phyloP scores from a whole-genome alignment of 2,888 invertebrate genomes.

The Criorhina ranunculi region DNA sequence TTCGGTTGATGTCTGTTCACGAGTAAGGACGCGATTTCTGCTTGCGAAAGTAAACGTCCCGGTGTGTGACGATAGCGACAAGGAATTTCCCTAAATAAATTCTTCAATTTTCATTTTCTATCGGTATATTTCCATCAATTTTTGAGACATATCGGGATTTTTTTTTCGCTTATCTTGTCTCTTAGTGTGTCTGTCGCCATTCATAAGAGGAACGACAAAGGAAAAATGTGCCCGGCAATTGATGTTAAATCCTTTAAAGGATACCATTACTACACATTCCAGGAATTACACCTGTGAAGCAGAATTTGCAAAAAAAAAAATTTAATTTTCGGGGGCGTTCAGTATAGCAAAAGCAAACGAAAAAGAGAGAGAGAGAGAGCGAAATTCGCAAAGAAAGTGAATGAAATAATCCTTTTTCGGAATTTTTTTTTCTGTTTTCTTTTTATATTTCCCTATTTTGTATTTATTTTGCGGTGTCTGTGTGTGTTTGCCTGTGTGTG shows the following conservation, averaged over 20 bases:
- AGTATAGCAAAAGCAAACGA: conserved; percentile 19
- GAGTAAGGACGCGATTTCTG: conserved; percentile 68
- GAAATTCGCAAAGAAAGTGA: conserved; percentile 48
- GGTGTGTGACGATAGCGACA: conserved; percentile 51
- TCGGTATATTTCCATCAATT: conserved; percentile 21
- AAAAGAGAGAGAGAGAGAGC: conserved; percentile 7
- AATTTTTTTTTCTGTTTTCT: conserved; percentile 18
- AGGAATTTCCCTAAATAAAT: background rate
- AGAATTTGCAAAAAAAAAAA: conserved; percentile 32
- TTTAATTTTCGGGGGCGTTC: conserved; percentile 31
- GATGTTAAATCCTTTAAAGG: conserved; percentile 55
- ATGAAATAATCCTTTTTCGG: conserved; percentile 67
- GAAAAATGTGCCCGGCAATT: conserved; percentile 56
- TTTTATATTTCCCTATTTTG: conserved; percentile 28
- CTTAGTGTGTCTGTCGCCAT: background rate
- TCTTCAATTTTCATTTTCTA: conserved; percentile 26
- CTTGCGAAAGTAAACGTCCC: conserved; percentile 45
- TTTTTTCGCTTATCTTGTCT: background rate
- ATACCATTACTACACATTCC: conserved; percentile 58
- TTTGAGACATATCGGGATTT: conserved; percentile 32
- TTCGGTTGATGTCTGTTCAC: conserved; percentile 72
- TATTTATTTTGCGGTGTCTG: conserved; percentile 33
- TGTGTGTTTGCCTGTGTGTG: conserved; percentile 36
- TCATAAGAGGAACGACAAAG: background rate
- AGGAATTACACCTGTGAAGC: conserved; percentile 71